A percentile compares a stretch with the other conserved stretches of the same genome.
Conservation (phyloP, 1,140 invertebrate genomes). For the Monomorium pharaonis region DNA sequence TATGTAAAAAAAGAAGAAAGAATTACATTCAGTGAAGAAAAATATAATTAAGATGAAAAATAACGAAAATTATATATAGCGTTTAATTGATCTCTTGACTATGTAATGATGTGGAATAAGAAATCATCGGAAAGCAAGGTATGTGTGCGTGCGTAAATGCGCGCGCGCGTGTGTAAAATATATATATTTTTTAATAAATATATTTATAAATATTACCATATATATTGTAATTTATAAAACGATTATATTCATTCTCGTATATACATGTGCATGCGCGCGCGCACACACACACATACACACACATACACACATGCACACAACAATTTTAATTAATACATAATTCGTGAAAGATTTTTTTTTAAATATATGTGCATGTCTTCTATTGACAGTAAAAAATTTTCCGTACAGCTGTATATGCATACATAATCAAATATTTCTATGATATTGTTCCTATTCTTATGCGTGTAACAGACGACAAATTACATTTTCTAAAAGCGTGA, state of each 20-base stretch:
- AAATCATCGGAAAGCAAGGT: constrained; percentile 14
- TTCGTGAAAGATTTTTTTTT: not conserved
- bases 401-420: not conserved
- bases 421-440: not conserved
- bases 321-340: not conserved
- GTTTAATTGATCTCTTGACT: not conserved
- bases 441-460: not conserved
- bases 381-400: not conserved
- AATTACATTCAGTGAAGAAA: not conserved
- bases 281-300: no score
- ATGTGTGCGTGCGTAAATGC: not conserved
- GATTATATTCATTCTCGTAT: no score
- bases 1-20: not conserved
- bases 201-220: no score
- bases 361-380: not conserved
- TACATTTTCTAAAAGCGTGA: constrained; percentile 38
- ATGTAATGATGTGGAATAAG: constrained; percentile 15
- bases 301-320: no score
- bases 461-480: constrained; percentile 12
- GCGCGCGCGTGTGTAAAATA: no score
- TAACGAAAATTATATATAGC: not conserved
- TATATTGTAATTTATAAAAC: no score
- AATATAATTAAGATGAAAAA: not conserved
- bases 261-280: no score
- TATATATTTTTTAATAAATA: no score